Percentiles rank a stretch among this genome's conserved stretches.
These are phyloP conservation scores for Tetramorium alpestre DNA, from an alignment of 1,140 invertebrate species.

Conservation along the genomic window DNA sequence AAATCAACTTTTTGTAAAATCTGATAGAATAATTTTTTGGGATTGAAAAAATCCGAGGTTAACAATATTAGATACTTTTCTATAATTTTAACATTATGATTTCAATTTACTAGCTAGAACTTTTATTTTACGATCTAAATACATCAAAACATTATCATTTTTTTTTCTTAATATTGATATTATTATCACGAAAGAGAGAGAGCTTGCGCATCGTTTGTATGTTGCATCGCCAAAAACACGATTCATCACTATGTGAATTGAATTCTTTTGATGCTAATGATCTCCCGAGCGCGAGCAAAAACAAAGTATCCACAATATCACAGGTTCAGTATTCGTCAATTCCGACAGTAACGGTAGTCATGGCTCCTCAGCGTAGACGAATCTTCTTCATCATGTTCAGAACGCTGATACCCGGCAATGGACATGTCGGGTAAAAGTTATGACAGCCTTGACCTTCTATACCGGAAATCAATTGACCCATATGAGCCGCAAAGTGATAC, in stretches of 20 bases:
- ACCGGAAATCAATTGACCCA: slow-evolving; percentile 91
- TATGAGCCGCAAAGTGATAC: slow-evolving; percentile 93
- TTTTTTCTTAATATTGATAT: neutral
- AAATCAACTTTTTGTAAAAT: neutral
- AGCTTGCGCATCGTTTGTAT: neutral
- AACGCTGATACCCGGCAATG: slow-evolving; percentile 88
- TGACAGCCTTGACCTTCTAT: slow-evolving; percentile 90
- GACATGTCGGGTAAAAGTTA: slow-evolving; percentile 90
- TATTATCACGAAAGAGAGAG: neutral
- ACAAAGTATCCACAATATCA: slow-evolving; percentile 67
- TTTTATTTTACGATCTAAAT: neutral
- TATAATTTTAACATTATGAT: neutral
- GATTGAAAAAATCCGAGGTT: neutral
- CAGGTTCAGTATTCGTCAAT: slow-evolving; percentile 62
- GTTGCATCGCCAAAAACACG: neutral
- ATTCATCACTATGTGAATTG: neutral
- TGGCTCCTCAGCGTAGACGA: slow-evolving; percentile 81
- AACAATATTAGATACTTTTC: neutral
- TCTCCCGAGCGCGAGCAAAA: neutral
- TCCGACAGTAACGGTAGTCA: neutral
- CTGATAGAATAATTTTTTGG: neutral
- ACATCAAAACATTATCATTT: neutral
- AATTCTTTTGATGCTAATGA: neutral
- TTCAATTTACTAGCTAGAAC: neutral
- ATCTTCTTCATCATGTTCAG: slow-evolving; percentile 90